Base-by-base conservation (phyloP, 2,888 invertebrate genomes). In the Perithous albicinctus region DNA sequence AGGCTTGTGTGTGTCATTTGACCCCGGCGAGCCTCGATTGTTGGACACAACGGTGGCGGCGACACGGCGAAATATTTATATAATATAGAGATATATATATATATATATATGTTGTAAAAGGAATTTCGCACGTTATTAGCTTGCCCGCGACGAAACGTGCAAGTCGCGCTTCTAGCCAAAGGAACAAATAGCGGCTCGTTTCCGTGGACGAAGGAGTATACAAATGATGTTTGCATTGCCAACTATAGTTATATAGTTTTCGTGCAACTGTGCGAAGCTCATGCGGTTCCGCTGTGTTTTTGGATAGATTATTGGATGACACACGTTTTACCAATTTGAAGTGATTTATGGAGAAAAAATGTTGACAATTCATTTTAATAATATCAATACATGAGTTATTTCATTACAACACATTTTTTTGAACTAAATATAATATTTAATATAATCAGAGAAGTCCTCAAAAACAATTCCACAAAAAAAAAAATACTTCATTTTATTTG, bases 111-210 rank as follows among this genome's bases (percentile, higher is more conserved):
- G n/a, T n/a, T 35, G 67, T 70, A 67, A 67, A 83, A 81, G 80
- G 77, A 82, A 84, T 83, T 82, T 85, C 82, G 73, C 84, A 84
- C 80, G 76, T 83, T 80, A 77, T 84, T 82, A 84, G 64, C 77
- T 70, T 66, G 66, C 64, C 41, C 54, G 46, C 54, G 46, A 75
- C 46, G 64, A 56, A 43, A 77, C 74, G 74, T 76, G 38, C 64
- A 70, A 79, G 63, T 38, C 64, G 35, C 64, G 35, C 48, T 73
- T 54, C 76, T 63, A 63, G 70, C n/a, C 73, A 41, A 78, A 51
- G 80, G 66, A 67, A 82, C 80, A 83, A 85, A 83, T 73, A 84
- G 32, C 70, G 66, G 72, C 64, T 61, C 69, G 72, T 81, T 79
- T 75, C 74, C 61, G 46, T 73, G 73, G 72, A 83, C 29, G 61